Percentiles rank a stretch among this genome's conserved stretches.
These are phyloP conservation scores for Lymantria monacha DNA, from an alignment of 2,888 invertebrate genomes.

Conservation along the genomic window DNA sequence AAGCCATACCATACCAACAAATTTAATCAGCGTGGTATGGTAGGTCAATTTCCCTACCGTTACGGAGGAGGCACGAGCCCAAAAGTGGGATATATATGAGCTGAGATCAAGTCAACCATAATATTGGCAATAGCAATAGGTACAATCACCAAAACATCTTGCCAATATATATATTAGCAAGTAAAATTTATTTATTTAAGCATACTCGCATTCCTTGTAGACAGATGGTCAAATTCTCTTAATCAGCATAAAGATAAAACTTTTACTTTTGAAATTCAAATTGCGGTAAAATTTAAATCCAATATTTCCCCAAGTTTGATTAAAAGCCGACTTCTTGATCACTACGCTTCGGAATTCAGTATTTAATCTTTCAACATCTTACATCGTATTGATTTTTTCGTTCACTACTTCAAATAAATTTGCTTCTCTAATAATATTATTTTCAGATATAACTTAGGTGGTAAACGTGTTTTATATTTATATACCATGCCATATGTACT, in stretches of 20 bases:
- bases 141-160: too few relatives aligned
- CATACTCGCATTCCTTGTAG: not conserved
- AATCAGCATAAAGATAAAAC: not conserved
- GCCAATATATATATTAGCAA: too few relatives aligned
- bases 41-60: too few relatives aligned
- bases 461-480: not conserved
- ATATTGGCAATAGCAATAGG: too few relatives aligned
- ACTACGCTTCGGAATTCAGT: not conserved
- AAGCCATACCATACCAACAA: too few relatives aligned
- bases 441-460: not conserved
- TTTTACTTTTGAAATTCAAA: not conserved
- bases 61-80: too few relatives aligned
- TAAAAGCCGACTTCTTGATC: not conserved
- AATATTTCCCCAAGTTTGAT: not conserved
- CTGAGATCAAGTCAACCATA: too few relatives aligned
- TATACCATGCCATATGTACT: not conserved
- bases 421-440: not conserved
- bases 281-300: not conserved
- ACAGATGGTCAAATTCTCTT: not conserved
- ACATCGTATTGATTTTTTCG: not conserved
- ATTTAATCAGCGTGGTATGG: too few relatives aligned
- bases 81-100: too few relatives aligned
- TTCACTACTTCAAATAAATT: not conserved
- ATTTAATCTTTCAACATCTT: not conserved
- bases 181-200: not conserved